Conservation (phyloP, 2,113 vertebrate genomes). For the Pygoscelis adeliae region DNA sequence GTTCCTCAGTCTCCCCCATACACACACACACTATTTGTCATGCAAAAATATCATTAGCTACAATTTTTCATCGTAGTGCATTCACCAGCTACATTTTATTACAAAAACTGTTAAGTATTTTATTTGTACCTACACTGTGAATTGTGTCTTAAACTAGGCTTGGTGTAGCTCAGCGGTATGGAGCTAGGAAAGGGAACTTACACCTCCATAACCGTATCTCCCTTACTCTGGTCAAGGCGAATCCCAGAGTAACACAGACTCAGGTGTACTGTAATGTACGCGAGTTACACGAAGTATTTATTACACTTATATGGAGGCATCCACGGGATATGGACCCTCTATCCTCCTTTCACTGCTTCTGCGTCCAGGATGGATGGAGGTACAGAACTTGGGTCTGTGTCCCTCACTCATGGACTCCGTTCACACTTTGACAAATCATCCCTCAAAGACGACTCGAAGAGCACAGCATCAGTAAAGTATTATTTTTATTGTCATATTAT, state of each 20-base stretch:
- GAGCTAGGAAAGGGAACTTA: background rate
- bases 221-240: accelerated
- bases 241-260: background rate
- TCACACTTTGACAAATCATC: background rate
- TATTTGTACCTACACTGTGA: background rate
- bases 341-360: background rate
- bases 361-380: background rate
- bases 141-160: background rate
- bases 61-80: background rate
- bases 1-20: background rate
- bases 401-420: background rate
- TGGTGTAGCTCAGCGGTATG: accelerated
- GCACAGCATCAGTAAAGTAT: background rate
- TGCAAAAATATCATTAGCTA: background rate
- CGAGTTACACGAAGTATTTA: background rate
- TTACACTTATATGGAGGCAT: background rate
- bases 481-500: background rate
- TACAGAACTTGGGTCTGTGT: background rate
- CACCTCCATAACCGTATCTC: accelerated
- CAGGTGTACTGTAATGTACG: background rate
- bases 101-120: background rate
- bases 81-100: background rate
- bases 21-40: too few species aligned
- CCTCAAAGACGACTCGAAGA: background rate
- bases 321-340: too few species aligned